Conservation (phyloP, 2,797 vertebrate genomes). For the Echiichthys vipera region DNA sequence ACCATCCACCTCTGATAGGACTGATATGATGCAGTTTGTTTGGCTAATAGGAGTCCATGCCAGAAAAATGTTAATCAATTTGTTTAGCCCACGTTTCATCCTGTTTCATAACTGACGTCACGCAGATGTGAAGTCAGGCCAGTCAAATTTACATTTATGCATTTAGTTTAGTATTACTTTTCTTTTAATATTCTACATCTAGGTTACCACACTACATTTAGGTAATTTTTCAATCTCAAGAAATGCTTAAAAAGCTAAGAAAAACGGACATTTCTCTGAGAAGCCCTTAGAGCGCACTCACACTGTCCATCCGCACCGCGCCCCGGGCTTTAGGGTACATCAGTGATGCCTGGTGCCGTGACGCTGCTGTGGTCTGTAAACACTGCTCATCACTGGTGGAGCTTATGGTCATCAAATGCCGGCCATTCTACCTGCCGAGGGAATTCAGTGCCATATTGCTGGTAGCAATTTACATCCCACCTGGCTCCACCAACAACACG, state of each 20-base stretch:
- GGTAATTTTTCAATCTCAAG: background rate
- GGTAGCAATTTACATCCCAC: too few relatives aligned
- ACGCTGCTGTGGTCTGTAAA: too few relatives aligned
- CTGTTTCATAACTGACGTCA: conserved; percentile 1
- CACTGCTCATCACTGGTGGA: too few relatives aligned
- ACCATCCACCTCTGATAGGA: conserved; percentile 22
- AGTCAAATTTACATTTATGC: background rate
- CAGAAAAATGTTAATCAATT: conserved; percentile 16
- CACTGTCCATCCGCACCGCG: too few relatives aligned
- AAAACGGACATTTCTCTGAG: background rate
- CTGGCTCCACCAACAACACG: too few relatives aligned
- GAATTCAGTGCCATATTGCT: too few relatives aligned
- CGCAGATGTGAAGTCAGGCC: background rate
- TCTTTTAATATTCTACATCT: background rate
- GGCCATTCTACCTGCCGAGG: too few relatives aligned
- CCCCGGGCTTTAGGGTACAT: too few relatives aligned
- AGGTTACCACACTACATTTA: background rate
- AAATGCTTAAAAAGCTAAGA: background rate
- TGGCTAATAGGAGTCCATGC: background rate
- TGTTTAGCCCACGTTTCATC: background rate
- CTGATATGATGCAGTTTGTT: conserved; percentile 36
- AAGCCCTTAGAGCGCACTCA: too few relatives aligned
- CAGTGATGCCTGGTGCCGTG: too few relatives aligned
- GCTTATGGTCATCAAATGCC: too few relatives aligned
- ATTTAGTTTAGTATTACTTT: background rate